These are phyloP conservation scores for Odocoileus virginianus DNA, from an alignment of 2,113 vertebrate genomes.

Conservation along the genomic window DNA sequence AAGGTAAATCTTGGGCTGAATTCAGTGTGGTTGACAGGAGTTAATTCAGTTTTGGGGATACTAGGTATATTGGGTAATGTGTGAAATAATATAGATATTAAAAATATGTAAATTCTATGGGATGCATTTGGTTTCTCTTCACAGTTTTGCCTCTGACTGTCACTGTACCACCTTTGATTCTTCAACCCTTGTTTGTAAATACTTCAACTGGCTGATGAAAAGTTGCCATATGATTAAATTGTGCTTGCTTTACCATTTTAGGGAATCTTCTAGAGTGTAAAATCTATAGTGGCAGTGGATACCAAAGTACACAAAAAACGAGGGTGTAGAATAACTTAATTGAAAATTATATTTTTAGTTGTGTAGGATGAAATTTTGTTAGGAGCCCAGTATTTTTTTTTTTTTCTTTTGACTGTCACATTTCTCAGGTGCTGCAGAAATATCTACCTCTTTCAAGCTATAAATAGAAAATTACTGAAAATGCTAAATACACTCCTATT, in stretches of 20 bases:
- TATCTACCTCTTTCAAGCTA: constrained; percentile 91
- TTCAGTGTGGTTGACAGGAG: not conserved
- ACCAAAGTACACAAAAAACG: not conserved
- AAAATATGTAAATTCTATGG: not conserved
- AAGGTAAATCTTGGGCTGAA: constrained; percentile 8
- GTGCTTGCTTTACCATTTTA: constrained; percentile 45
- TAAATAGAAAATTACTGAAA: constrained; percentile 83
- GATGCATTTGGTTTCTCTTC: not conserved
- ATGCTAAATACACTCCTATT: constrained; percentile 82
- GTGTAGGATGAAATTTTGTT: not conserved
- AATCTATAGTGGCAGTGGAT: not conserved
- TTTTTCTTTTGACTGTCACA: constrained; percentile 74
- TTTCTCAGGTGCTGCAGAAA: constrained; percentile 89
- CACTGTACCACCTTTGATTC: not conserved
- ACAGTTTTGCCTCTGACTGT: not conserved
- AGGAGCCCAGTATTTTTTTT: not conserved
- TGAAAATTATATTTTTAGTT: constrained; percentile 37
- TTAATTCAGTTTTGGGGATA: not conserved
- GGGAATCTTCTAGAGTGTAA: not conserved
- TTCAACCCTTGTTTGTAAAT: not conserved
- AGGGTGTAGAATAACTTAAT: not conserved
- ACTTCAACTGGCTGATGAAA: not conserved
- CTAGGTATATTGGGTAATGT: not conserved
- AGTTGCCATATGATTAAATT: not conserved
- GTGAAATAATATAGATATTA: not conserved